Base-by-base conservation (phyloP, 2,797 vertebrate genomes). In the Luscinia luscinia region DNA sequence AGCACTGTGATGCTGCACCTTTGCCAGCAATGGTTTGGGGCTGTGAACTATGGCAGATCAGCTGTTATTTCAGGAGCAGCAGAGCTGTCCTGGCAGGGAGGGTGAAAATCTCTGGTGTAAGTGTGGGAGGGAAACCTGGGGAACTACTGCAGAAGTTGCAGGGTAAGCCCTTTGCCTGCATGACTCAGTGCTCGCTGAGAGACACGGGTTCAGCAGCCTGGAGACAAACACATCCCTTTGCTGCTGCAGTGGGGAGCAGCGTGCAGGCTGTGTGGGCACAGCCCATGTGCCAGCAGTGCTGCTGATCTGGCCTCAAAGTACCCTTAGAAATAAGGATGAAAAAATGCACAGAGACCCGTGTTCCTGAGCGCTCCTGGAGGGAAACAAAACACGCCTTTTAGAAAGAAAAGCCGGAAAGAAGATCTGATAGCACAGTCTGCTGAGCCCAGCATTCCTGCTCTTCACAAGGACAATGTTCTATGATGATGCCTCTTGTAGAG, bases 61-160 rank as follows among this genome's bases (percentile, higher is more conserved):
- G 34, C 61, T 80, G 95, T 64, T 79, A 45, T 87, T 89, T 80
- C 61, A 32, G 14, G 54, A 92, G 68, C 74, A 24, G 2, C 63
- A 73, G 83, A 58, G 57, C 83, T 87, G 91, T 76, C 77, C 85
- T 89, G 77, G 51, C 83, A 95, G 74, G 88, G 86, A 88, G 28
- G 84, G 51, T 74, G 66, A 90, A 94, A 76, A 90, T 28, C 32
- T 68, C 55, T 26, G 20, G 59, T 88, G 24, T 55, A 61, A 59
- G 59, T 82, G 88, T 94, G 93, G 91, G 93, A 94, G 85, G 91
- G 70, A 86, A 93, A 86, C 90, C 73, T 93, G 90, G 87, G 80
- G 67, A 96, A 57, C 94, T 62, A 66, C 94, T 70, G 83, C 55
- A 93, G 74, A 95, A 96, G 77, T 91, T 96, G 96, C 94, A 92